A percentile compares a stretch with the other conserved stretches of the same genome.
phyloP scores from a whole-genome alignment of 2,113 vertebrate species.

The Poicephalus gulielmi region DNA sequence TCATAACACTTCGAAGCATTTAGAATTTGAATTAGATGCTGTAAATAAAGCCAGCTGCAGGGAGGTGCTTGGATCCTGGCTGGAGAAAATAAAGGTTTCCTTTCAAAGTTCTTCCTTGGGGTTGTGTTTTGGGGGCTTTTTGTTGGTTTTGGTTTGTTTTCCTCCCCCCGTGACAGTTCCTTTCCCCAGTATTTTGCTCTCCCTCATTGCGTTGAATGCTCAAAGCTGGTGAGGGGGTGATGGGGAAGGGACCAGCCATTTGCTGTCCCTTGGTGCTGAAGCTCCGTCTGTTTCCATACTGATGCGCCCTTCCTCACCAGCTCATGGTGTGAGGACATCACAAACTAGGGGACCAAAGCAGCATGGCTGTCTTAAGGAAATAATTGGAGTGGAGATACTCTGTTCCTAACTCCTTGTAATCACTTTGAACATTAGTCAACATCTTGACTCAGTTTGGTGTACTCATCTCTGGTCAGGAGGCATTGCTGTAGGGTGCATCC shows the following conservation, averaged over 20 bases:
- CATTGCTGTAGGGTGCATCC: not conserved
- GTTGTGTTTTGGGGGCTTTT: not conserved
- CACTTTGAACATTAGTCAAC: not conserved
- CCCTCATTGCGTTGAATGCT: not conserved
- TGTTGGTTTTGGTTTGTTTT: not conserved
- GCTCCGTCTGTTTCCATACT: not conserved
- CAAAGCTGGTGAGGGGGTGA: not conserved
- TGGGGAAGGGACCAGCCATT: not conserved
- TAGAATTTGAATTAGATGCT: slow-evolving; percentile 56
- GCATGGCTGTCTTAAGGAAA: not conserved
- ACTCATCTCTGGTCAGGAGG: not conserved
- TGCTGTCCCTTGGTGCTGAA: not conserved
- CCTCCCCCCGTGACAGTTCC: not conserved
- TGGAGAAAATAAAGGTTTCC: not conserved
- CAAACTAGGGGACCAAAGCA: not conserved
- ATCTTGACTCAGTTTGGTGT: not conserved
- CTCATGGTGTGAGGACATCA: not conserved
- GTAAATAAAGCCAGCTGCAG: slow-evolving; percentile 30
- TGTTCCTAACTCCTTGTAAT: not conserved
- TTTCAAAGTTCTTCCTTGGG: not conserved
- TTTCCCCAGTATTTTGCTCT: not conserved
- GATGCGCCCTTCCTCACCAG: not conserved
- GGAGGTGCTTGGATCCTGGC: not conserved
- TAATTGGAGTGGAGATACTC: not conserved
- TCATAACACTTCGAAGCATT: slow-evolving; percentile 59